Evolutionary conservation across 2,113 vertebrate genomes (phyloP), one percentile per base, ranked within the genome.

Genomic region (Passer domesticus): DNA sequence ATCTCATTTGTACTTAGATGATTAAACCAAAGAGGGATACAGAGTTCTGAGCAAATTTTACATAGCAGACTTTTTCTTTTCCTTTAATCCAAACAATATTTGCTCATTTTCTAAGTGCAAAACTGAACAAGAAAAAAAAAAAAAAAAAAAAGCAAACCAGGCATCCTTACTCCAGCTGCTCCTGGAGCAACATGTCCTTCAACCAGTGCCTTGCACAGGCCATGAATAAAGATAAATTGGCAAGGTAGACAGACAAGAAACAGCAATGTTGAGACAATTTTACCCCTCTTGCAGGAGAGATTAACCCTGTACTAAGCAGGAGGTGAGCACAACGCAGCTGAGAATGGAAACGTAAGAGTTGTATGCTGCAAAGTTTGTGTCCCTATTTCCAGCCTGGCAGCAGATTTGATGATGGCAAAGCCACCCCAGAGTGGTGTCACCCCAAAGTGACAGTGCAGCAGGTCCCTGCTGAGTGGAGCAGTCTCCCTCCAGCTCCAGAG

Each of bases 1-100:
- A 87, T 88, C 72, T 94, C 70, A 93, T 83, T 96, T 93, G 62
- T 81, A 96, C 87, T 97, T 60, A 73, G 55, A 83, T 41, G 49
- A 96, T 85, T 94, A 93, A 92, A 85, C 87, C 75, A 68, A 83
- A 95, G 69, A 96, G 20, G 46, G 73, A 88, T 28, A 24, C 3
- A 11, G 73, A 96, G 46, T 68, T 96, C 83, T 58, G 37, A 75
- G 46, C 24, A 87, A 75, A 77, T 85, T 88, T 85, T 37, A 85
- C 37, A 58, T 7, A 22, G 73, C 17, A 50, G 7, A 11, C 18
- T 25, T 89, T 39, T 72, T 41, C 41, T 41, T 41, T 41, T 41
- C 58, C 31, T 69, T 85, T 79, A 85, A 93, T 73, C 39, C 27
- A 88, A 87, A 94, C 49, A 79, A 30, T 58, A 82, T 92, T 87